phyloP scores from a whole-genome alignment of 2,113 vertebrate genomes.

The Lampris incognitus region DNA sequence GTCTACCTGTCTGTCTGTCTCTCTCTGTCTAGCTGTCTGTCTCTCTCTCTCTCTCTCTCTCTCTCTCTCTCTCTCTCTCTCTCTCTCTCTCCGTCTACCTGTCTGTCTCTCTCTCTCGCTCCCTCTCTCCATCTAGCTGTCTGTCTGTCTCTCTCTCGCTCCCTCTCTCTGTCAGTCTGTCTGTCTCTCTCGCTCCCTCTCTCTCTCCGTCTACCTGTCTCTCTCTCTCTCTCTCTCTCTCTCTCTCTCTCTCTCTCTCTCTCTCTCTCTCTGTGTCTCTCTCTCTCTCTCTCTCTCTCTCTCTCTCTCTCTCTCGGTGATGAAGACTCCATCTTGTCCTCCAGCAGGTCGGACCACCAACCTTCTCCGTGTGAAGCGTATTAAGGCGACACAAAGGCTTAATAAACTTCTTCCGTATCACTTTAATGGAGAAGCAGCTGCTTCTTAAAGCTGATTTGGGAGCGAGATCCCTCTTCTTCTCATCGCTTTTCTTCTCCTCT shows the following conservation, averaged over 20 bases:
- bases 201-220: background rate
- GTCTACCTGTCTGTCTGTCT: no score
- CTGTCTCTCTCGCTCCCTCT: background rate
- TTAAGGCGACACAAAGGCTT: slow-evolving; percentile 75
- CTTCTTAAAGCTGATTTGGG: slow-evolving; percentile 75
- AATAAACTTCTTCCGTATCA: slow-evolving; percentile 81
- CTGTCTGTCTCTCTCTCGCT: background rate
- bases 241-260: no score
- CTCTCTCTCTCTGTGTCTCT: background rate
- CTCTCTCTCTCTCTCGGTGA: background rate
- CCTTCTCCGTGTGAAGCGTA: slow-evolving; percentile 70
- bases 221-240: background rate
- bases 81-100: background rate
- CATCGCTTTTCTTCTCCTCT: background rate
- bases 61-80: background rate
- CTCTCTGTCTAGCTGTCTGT: no score
- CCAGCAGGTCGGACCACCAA: slow-evolving; percentile 71
- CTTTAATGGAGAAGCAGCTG: slow-evolving; percentile 83
- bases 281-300: background rate
- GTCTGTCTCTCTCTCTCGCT: background rate
- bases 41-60: no score
- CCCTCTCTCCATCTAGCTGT: background rate
- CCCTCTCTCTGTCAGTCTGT: background rate
- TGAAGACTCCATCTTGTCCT: slow-evolving; percentile 31
- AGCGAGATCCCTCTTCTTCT: slow-evolving; percentile 45